These are phyloP conservation scores for Nothocercus nigrocapillus DNA, from an alignment of 2,113 vertebrate species.

Conservation along the genomic window DNA sequence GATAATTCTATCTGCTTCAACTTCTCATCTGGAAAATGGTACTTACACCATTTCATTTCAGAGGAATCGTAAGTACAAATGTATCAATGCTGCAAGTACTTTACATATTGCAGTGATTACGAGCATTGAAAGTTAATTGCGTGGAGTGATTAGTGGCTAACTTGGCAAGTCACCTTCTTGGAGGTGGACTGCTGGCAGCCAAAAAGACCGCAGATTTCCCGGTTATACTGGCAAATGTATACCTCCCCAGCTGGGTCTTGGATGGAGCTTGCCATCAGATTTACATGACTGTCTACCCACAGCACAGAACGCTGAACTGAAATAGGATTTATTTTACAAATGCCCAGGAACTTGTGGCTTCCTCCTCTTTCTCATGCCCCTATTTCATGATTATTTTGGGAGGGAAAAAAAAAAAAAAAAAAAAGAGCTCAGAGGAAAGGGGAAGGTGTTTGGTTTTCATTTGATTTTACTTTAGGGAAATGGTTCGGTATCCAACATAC, in stretches of 20 bases:
- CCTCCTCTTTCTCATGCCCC: neutral
- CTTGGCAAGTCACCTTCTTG: slow-evolving; percentile 22
- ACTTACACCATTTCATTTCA: neutral
- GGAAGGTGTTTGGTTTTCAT: neutral
- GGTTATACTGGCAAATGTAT: neutral
- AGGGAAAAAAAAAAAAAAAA: neutral
- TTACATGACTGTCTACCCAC: neutral
- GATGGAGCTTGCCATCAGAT: neutral
- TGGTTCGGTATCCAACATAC: neutral
- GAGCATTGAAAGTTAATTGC: slow-evolving; percentile 9
- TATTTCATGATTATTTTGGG: neutral
- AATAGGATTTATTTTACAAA: neutral
- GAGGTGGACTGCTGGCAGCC: neutral
- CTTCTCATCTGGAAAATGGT: slow-evolving; percentile 26
- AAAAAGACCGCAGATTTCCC: neutral
- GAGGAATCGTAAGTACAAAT: neutral
- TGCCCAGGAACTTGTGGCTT: neutral
- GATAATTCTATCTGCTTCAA: neutral
- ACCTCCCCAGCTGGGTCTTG: neutral
- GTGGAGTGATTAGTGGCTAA: slow-evolving; percentile 10
- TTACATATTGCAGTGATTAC: neutral
- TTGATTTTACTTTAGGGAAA: neutral
- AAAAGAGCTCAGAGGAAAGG: neutral
- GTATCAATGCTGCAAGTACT: slow-evolving; percentile 1
- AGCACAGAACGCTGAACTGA: neutral